Percentiles rank a stretch among this genome's conserved stretches.
phyloP scores from a whole-genome alignment of 2,888 invertebrate genomes.

The Cheilosia soror region DNA sequence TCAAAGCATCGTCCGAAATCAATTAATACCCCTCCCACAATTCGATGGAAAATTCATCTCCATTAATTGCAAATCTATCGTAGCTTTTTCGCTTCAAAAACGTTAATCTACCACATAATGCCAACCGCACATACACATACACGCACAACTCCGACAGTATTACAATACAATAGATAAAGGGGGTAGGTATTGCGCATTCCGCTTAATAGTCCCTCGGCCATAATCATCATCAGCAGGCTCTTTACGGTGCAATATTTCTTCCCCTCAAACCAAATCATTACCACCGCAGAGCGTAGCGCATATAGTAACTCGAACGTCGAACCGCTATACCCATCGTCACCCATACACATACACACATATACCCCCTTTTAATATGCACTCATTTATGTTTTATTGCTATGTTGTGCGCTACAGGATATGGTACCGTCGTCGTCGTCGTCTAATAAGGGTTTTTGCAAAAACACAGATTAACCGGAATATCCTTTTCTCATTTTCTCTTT shows the following conservation, averaged over 20 bases:
- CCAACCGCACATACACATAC: not conserved
- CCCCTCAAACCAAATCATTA: not conserved
- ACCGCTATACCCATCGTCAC: not conserved
- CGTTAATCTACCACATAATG: slow-evolving; percentile 23
- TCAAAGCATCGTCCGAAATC: slow-evolving; percentile 57
- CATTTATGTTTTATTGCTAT: slow-evolving; percentile 66
- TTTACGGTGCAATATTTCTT: slow-evolving; percentile 69
- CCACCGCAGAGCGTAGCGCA: not conserved
- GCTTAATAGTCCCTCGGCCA: slow-evolving; percentile 62
- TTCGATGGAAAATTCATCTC: slow-evolving; percentile 44
- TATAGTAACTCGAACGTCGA: not conserved
- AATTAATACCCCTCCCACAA: slow-evolving; percentile 40
- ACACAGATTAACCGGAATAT: slow-evolving; percentile 61
- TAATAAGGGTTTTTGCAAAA: slow-evolving; percentile 59
- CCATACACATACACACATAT: not conserved
- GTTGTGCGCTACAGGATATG: slow-evolving; percentile 45
- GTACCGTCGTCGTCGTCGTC: slow-evolving; percentile 13
- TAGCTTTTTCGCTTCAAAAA: slow-evolving; percentile 41
- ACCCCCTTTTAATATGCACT: slow-evolving; percentile 66
- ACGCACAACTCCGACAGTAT: too few relatives aligned
- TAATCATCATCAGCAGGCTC: slow-evolving; percentile 60
- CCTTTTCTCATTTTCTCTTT: slow-evolving; percentile 57
- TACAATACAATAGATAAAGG: not conserved
- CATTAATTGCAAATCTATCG: slow-evolving; percentile 64
- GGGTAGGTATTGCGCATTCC: slow-evolving; percentile 47